Evolutionary conservation across 2,113 vertebrate genomes (phyloP), one percentile per base, ranked within the genome.

Genomic region (Diadophis punctatus): DNA sequence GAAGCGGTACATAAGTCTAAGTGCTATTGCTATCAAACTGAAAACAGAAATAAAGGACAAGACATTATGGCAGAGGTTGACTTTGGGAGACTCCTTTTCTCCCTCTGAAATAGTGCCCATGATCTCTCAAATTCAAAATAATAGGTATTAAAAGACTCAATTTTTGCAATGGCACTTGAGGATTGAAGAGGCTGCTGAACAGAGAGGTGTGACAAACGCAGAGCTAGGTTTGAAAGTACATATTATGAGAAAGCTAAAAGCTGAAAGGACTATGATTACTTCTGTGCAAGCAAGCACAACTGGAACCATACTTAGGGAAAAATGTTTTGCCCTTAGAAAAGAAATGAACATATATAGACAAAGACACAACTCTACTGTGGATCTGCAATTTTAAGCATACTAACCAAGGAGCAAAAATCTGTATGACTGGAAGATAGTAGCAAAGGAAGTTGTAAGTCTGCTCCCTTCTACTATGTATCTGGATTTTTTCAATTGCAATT

Each of bases 11-110:
- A 46, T 46, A 46, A 3, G 46, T 46, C 46, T 46, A 46, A 46
- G 46, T 46, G 46, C 46, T 46, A 46, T 46, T 46, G 46, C 46
- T 46, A 5, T 46, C 96, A 96, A 98, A 96, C 55, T 93, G 86
- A 97, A 95, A 93, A 91, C 92, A 97, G 94, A 96, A 97, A 86
- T 87, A 86, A 30, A 58, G 86, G 93, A 16, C 22, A 91, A 39
- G 20, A 16, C 22, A 55, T 8, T 86, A 49, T 49, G 53, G 18
- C 84, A 80, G 74, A 80, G 20, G 74, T 80, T 43, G 18, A 43
- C 34, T 80, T 43, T 80, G 34, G 8, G 18, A 80, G 18, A 43
- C 34, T 80, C 8, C 74, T 80, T 80, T 39, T 43, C 34, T 43
- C 74, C 34, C 8, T 80, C 3, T 10, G 18, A 80, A 43, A 80